Evolutionary conservation across 2,113 vertebrate genomes (phyloP).

Genomic region (Dicentrarchus labrax): DNA sequence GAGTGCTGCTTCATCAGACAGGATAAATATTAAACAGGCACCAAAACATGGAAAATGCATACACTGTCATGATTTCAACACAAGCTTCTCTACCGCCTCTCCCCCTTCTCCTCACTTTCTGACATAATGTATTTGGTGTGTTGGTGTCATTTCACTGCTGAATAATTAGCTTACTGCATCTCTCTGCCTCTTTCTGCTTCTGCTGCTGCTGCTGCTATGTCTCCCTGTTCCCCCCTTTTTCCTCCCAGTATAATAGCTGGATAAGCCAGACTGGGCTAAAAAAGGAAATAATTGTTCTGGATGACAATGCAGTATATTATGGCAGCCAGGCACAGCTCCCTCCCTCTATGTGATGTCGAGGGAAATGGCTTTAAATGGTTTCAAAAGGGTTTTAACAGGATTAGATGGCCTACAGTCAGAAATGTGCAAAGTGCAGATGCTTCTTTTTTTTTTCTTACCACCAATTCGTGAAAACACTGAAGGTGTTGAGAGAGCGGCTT

Average conservation of each 20-base stretch:
- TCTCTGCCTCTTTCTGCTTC: slow-evolving; percentile 17
- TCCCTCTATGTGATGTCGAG: slow-evolving; percentile 46
- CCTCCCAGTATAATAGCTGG: slow-evolving; percentile 61
- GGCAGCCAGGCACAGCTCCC: slow-evolving; percentile 45
- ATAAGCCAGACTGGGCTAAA: slow-evolving; percentile 70
- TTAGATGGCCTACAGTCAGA: slow-evolving; percentile 61
- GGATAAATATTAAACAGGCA: slow-evolving; percentile 59
- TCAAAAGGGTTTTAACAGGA: slow-evolving; percentile 63
- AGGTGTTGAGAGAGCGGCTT: neutral
- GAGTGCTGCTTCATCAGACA: slow-evolving; percentile 26
- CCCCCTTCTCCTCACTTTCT: neutral
- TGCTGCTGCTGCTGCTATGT: slow-evolving; percentile 22
- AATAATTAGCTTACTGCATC: slow-evolving; percentile 44
- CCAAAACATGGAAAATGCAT: slow-evolving; percentile 29
- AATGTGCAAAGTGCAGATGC: slow-evolving; percentile 59
- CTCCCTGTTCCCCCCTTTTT: slow-evolving; percentile 30
- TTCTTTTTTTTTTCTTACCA: slow-evolving; percentile 30
- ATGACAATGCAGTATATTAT: slow-evolving; percentile 75
- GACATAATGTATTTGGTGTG: slow-evolving; percentile 14
- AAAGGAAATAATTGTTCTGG: slow-evolving; percentile 76
- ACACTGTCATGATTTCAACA: slow-evolving; percentile 14
- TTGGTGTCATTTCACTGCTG: slow-evolving; percentile 38
- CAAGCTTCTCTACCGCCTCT: neutral
- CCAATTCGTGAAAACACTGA: slow-evolving; percentile 14
- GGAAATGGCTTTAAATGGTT: slow-evolving; percentile 68